These are phyloP conservation scores for Bathynomus jamesi DNA, from an alignment of 1,140 invertebrate genomes.

Conservation along the genomic window DNA sequence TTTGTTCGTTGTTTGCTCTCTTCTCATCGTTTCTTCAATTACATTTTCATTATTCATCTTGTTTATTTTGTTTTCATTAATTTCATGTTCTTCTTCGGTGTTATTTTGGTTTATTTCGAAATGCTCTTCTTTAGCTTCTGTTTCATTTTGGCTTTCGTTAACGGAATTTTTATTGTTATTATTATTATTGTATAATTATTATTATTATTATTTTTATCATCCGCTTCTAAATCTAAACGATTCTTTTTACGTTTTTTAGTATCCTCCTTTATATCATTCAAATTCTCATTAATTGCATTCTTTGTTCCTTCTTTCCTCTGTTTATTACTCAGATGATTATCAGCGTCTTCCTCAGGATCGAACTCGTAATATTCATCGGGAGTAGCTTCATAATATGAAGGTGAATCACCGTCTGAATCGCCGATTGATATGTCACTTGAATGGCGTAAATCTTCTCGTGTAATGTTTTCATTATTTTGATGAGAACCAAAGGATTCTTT, in stretches of 20 bases:
- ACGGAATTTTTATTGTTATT: too few species aligned
- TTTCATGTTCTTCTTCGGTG: too few species aligned
- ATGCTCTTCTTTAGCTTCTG: too few species aligned
- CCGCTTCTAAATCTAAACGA: too few species aligned
- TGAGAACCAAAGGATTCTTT: not conserved
- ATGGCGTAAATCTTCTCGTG: not conserved
- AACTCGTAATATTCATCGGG: not conserved
- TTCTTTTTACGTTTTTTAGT: too few species aligned
- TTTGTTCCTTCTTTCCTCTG: not conserved
- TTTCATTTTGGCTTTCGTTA: too few species aligned
- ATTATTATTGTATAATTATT: too few species aligned
- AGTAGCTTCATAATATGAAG: not conserved
- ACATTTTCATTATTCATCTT: not conserved
- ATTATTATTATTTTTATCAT: too few species aligned
- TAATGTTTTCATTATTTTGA: not conserved
- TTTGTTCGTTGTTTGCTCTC: too few species aligned
- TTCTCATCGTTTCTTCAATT: not conserved
- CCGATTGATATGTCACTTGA: not conserved
- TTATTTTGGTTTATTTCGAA: too few species aligned
- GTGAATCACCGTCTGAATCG: not conserved
- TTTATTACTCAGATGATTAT: not conserved
- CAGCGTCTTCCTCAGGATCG: not conserved
- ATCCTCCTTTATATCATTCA: too few species aligned
- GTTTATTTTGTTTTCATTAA: not conserved
- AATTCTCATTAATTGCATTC: not conserved